phyloP scores from a whole-genome alignment of 1,140 invertebrate species.

The Maconellicoccus hirsutus region DNA sequence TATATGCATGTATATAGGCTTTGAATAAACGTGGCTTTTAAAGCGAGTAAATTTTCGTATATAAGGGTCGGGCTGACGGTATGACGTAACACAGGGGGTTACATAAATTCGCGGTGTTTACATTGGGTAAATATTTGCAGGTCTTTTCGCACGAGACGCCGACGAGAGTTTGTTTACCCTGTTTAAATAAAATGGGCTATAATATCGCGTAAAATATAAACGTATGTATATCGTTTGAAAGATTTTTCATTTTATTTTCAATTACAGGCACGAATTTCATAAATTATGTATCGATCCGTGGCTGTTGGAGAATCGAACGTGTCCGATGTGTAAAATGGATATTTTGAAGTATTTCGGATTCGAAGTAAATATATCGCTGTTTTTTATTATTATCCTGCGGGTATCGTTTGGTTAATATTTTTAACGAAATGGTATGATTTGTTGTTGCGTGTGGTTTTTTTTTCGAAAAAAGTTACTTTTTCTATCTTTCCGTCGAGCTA shows the following conservation, averaged over 20 bases:
- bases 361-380: slow-evolving; percentile 47
- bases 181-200: too few relatives aligned
- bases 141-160: background rate
- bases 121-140: background rate
- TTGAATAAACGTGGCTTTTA: too few relatives aligned
- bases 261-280: slow-evolving; percentile 80
- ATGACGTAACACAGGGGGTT: background rate
- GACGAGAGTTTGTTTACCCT: background rate
- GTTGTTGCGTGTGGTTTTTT: too few relatives aligned
- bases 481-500: too few relatives aligned
- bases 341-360: slow-evolving; percentile 85
- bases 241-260: slow-evolving; percentile 23
- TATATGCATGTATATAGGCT: too few relatives aligned
- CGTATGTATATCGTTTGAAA: background rate
- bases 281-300: slow-evolving; percentile 90
- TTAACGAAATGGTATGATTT: too few relatives aligned
- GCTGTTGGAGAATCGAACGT: slow-evolving; percentile 82
- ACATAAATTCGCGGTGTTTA: background rate
- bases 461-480: too few relatives aligned
- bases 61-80: background rate
- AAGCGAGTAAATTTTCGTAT: too few relatives aligned
- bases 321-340: slow-evolving; percentile 93
- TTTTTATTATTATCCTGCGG: background rate
- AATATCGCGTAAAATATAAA: too few relatives aligned
- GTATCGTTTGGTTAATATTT: too few relatives aligned